Evolutionary conservation across 2,113 vertebrate genomes (phyloP).

Genomic region (Ahaetulla prasina): DNA sequence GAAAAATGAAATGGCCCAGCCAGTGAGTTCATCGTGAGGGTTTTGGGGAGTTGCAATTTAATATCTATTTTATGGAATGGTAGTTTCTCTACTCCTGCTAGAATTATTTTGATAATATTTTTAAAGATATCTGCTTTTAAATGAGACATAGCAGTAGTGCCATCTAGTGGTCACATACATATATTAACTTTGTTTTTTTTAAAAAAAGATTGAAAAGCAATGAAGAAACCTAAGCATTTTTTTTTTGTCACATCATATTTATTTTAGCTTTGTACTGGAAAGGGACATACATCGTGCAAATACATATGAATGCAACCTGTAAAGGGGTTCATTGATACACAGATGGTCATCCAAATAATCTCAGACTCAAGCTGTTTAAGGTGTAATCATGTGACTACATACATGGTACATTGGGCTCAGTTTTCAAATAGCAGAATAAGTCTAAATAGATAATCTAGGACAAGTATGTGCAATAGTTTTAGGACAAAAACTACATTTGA

Average conservation of each 20-base stretch:
- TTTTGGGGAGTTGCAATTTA: not conserved
- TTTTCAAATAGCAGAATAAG: not conserved
- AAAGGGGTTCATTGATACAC: not conserved
- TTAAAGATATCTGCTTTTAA: not conserved
- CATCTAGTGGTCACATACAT: constrained; percentile 49
- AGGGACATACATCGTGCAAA: not conserved
- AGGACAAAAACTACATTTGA: not conserved
- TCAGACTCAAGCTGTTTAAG: not conserved
- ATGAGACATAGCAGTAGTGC: constrained; percentile 23
- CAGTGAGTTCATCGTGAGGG: not conserved
- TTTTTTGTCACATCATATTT: not conserved
- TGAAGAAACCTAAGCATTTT: not conserved
- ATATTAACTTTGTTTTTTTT: not conserved
- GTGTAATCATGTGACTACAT: not conserved
- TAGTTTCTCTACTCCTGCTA: not conserved
- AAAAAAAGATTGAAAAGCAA: not conserved
- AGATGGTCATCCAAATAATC: not conserved
- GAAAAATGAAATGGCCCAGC: not conserved
- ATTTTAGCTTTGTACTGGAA: not conserved
- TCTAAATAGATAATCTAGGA: not conserved
- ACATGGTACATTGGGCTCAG: not conserved
- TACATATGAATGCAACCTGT: not conserved
- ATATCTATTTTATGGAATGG: not conserved
- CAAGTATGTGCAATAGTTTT: not conserved
- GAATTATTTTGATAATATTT: not conserved